A percentile compares a stretch with the other conserved stretches of the same genome.
These are phyloP conservation scores for Maniola jurtina DNA, from an alignment of 1,140 invertebrate genomes.

Conservation along the genomic window DNA sequence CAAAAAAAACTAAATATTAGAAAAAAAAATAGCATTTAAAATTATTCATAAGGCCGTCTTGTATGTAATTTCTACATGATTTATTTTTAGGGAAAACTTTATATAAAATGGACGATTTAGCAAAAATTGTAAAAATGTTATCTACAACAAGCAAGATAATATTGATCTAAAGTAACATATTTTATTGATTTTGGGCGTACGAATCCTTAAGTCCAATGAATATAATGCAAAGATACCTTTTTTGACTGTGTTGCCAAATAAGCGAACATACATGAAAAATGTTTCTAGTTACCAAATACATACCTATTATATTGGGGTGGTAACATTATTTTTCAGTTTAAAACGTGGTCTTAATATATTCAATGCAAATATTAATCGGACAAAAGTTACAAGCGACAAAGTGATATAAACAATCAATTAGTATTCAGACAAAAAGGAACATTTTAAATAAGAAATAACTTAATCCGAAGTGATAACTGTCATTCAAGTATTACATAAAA, in stretches of 20 bases:
- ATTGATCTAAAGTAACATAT: not conserved
- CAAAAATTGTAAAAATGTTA: conserved; percentile 40
- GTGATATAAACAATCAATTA: no score
- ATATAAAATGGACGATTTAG: conserved; percentile 49
- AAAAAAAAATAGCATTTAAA: conserved; percentile 38
- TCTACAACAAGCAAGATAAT: conserved; percentile 16
- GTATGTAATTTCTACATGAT: conserved; percentile 46
- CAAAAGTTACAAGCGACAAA: no score
- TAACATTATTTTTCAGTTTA: no score
- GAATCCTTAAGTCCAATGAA: not conserved
- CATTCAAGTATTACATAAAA: conserved; percentile 3
- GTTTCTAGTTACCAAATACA: no score
- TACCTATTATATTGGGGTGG: no score
- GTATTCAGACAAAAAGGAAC: no score
- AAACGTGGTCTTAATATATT: no score
- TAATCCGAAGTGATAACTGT: not conserved
- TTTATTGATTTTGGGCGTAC: conserved; percentile 10
- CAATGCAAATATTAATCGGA: no score
- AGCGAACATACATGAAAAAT: no score
- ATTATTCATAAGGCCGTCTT: conserved; percentile 40
- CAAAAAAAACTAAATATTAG: conserved; percentile 30
- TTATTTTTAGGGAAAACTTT: conserved; percentile 26
- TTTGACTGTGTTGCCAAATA: no score
- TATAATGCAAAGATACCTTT: no score
- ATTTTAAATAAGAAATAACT: no score